These are phyloP conservation scores for Hyperoplus lanceolatus DNA, from an alignment of 2,797 vertebrate species.

Conservation along the genomic window DNA sequence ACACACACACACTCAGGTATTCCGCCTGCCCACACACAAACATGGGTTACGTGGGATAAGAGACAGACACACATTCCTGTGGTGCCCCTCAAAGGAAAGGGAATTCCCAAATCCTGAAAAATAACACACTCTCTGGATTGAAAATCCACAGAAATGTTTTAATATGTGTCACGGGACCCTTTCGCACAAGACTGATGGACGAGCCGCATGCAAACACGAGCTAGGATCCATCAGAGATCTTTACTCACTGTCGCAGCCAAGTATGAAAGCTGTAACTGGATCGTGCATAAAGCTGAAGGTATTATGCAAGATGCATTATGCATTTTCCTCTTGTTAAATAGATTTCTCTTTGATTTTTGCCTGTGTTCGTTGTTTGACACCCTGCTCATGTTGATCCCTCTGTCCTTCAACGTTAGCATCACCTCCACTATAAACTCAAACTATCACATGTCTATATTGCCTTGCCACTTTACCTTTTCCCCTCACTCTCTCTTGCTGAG, in stretches of 20 bases:
- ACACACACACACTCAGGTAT: slow-evolving; percentile 58
- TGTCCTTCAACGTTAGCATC: slow-evolving; percentile 49
- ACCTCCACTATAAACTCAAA: slow-evolving; percentile 2
- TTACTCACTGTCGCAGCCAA: slow-evolving; percentile 48
- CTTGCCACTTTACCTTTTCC: not conserved
- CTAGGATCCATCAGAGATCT: slow-evolving; percentile 47
- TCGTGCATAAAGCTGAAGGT: slow-evolving; percentile 39
- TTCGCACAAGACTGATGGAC: slow-evolving; percentile 52
- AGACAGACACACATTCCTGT: slow-evolving; percentile 90
- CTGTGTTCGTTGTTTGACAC: slow-evolving; percentile 30
- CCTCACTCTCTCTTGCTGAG: not conserved
- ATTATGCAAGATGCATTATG: slow-evolving; percentile 60
- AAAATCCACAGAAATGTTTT: slow-evolving; percentile 82
- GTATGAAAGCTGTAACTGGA: slow-evolving; percentile 53
- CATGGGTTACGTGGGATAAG: slow-evolving; percentile 78
- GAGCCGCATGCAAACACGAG: slow-evolving; percentile 47
- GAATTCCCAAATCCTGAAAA: slow-evolving; percentile 81
- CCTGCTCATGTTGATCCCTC: slow-evolving; percentile 34
- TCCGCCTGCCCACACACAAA: slow-evolving; percentile 70
- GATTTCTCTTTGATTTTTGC: slow-evolving; percentile 36
- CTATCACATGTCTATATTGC: not conserved
- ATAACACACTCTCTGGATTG: slow-evolving; percentile 77
- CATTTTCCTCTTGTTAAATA: slow-evolving; percentile 30
- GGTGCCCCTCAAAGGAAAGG: slow-evolving; percentile 89
- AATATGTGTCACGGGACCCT: slow-evolving; percentile 76